Evolutionary conservation across 2,888 invertebrate genomes (phyloP).

Genomic region (Bellardia pandia): DNA sequence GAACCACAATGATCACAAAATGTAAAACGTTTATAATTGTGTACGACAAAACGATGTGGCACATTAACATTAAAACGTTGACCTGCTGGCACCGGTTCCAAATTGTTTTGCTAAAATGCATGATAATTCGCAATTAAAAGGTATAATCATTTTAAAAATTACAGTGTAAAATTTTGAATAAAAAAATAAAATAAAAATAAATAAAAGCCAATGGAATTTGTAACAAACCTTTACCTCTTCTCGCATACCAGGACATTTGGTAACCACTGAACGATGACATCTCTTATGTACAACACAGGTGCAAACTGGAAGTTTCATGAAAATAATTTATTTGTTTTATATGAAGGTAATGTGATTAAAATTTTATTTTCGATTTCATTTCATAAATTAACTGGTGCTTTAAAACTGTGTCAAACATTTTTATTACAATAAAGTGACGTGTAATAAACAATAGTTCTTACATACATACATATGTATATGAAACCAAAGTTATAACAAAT

Average conservation of each 20-base stretch:
- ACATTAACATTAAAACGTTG: constrained; percentile 98
- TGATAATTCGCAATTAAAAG: constrained; percentile 3
- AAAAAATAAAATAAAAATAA: not conserved
- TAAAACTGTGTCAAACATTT: constrained; percentile 35
- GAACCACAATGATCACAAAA: constrained; percentile 99
- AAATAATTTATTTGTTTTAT: constrained; percentile 55
- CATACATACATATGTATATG: not conserved
- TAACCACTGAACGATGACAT: constrained; percentile 98
- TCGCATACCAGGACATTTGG: constrained; percentile 99
- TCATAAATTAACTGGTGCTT: constrained; percentile 31
- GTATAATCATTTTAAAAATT: not conserved
- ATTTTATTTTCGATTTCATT: constrained; percentile 11
- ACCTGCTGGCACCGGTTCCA: constrained; percentile 87
- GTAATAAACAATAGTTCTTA: constrained; percentile 2
- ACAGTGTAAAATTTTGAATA: not conserved
- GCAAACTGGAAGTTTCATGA: constrained; percentile 90
- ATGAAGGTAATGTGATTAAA: not conserved
- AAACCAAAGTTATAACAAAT: not conserved
- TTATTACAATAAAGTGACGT: constrained; percentile 27
- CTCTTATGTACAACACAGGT: constrained; percentile 99
- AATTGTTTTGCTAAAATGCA: constrained; percentile 84
- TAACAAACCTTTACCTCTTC: constrained; percentile 87
- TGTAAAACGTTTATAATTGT: constrained; percentile 98
- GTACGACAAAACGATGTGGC: constrained; percentile 97
- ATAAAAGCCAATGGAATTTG: not conserved